Conservation (phyloP, 2,113 vertebrate species). For the Grantiella picta region DNA sequence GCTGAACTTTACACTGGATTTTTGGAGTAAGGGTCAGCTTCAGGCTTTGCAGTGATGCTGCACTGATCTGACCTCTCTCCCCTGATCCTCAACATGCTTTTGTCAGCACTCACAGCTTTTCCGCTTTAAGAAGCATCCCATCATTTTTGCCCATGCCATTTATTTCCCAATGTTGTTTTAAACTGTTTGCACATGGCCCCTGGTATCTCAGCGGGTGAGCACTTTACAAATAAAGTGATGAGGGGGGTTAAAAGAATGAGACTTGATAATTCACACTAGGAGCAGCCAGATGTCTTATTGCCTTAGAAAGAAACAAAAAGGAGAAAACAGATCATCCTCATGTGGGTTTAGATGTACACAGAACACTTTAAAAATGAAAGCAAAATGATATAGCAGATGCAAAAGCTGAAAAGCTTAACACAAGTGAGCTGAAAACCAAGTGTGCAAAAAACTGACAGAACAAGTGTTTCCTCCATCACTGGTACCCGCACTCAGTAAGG, state of each 20-base stretch:
- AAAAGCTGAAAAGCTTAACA: slow-evolving; percentile 46
- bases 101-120: neutral
- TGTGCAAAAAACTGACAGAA: neutral
- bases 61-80: neutral
- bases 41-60: neutral
- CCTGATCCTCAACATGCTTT: neutral
- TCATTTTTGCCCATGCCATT: neutral
- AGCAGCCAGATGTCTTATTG: slow-evolving; percentile 66
- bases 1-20: neutral
- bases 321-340: slow-evolving; percentile 25
- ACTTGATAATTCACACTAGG: slow-evolving; percentile 28
- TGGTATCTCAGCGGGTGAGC: slow-evolving; percentile 51
- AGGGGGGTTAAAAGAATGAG: slow-evolving; percentile 52
- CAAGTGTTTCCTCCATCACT: neutral
- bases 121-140: neutral
- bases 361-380: slow-evolving; percentile 46
- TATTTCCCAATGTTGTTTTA: slow-evolving; percentile 6
- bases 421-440: slow-evolving; percentile 12
- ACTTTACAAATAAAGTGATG: slow-evolving; percentile 49
- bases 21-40: neutral
- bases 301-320: slow-evolving; percentile 33
- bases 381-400: slow-evolving; percentile 43
- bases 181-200: slow-evolving; percentile 53
- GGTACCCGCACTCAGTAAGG: neutral
- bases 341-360: neutral